phyloP scores from a whole-genome alignment of 35 echinoderm and acorn worm genomes.

The Diadema setosum region DNA sequence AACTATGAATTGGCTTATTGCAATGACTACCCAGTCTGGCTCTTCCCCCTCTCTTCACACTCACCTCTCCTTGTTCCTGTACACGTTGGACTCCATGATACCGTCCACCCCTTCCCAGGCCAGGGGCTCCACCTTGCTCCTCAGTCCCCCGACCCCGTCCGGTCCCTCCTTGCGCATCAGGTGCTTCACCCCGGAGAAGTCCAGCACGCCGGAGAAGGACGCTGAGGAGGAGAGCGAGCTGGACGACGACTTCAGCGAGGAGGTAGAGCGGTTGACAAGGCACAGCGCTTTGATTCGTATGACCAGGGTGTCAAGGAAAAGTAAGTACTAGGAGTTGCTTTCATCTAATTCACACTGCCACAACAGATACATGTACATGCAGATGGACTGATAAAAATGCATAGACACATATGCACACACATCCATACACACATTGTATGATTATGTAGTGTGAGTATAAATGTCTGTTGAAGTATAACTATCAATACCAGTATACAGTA shows the following conservation, averaged over 20 bases:
- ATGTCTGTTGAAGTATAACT: no score
- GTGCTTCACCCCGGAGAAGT: slow-evolving; percentile 64
- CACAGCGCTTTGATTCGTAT: slow-evolving; percentile 49
- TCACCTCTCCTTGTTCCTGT: slow-evolving; percentile 82
- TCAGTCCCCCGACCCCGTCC: neutral
- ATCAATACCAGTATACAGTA: no score
- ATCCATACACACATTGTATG: no score
- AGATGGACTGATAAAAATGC: no score
- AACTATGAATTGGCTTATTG: no score
- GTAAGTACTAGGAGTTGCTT: no score
- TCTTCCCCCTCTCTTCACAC: neutral
- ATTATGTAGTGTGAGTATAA: no score
- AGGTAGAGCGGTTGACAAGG: neutral
- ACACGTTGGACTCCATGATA: slow-evolving; percentile 53
- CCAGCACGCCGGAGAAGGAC: neutral
- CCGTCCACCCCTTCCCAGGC: slow-evolving; percentile 62
- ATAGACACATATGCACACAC: no score
- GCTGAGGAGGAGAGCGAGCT: neutral
- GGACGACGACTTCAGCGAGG: neutral
- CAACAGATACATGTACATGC: no score
- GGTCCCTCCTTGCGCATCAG: slow-evolving; percentile 42
- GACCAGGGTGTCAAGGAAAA: neutral
- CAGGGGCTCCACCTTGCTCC: slow-evolving; percentile 38
- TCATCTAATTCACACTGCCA: no score
- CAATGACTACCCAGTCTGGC: neutral